A percentile compares a stretch with the other conserved stretches of the same genome.
These are phyloP conservation scores for Cephalopachus bancanus DNA, from an alignment of 2,797 vertebrate genomes.

Conservation along the genomic window DNA sequence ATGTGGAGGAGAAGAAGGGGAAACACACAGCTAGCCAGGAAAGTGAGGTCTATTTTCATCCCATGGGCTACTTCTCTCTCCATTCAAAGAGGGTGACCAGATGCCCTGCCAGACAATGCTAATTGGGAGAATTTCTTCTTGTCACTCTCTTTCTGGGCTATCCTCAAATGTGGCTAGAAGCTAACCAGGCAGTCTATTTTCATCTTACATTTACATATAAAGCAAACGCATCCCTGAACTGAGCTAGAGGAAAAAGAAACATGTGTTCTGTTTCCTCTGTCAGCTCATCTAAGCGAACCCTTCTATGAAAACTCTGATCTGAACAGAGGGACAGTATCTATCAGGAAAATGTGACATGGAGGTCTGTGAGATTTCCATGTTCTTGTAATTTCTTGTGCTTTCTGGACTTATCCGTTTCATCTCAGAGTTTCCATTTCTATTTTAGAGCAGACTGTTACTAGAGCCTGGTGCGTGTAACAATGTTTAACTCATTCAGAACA, in stretches of 20 bases:
- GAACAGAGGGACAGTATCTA: background rate
- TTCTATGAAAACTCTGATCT: background rate
- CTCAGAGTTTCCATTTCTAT: background rate
- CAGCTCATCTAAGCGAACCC: background rate
- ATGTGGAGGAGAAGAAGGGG: background rate
- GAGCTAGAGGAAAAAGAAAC: background rate
- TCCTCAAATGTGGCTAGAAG: background rate
- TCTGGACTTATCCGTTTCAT: background rate
- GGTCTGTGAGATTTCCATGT: background rate
- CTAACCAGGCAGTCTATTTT: background rate
- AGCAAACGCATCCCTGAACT: background rate
- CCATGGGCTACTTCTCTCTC: background rate
- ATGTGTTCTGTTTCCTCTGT: background rate
- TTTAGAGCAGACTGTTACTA: background rate
- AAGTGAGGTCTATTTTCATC: background rate
- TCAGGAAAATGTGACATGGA: background rate
- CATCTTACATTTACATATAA: background rate
- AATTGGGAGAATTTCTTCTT: background rate
- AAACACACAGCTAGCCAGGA: background rate
- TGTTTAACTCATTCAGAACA: background rate
- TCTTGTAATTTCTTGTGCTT: background rate
- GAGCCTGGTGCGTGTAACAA: background rate
- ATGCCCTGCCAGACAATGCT: background rate
- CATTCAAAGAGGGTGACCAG: background rate
- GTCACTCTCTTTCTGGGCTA: background rate